These are phyloP conservation scores for Petromus typicus DNA, from an alignment of 2,113 vertebrate species.

Conservation along the genomic window DNA sequence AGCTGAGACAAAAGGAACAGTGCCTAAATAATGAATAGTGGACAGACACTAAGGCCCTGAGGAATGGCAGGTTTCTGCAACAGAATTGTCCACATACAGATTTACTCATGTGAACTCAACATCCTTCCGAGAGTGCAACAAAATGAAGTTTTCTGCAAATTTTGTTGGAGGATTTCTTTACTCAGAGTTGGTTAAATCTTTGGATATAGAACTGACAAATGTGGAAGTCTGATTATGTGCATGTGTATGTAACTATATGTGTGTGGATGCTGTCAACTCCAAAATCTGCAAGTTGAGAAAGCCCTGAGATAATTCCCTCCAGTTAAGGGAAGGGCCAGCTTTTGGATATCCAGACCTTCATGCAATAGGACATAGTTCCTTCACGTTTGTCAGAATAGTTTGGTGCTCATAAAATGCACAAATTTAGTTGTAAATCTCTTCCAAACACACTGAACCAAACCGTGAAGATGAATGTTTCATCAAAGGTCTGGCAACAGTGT, in stretches of 20 bases:
- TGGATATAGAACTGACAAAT: neutral
- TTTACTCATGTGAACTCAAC: neutral
- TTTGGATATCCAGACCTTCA: neutral
- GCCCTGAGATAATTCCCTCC: neutral
- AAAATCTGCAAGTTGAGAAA: neutral
- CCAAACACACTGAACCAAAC: neutral
- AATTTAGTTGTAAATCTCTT: neutral
- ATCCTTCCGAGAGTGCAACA: too few relatives aligned
- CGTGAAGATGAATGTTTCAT: neutral
- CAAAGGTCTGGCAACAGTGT: neutral
- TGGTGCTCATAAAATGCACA: neutral
- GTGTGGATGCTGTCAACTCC: neutral
- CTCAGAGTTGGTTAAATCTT: neutral
- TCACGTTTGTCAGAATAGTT: neutral
- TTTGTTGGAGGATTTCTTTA: neutral
- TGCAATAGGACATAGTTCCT: too few relatives aligned
- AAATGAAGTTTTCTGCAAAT: neutral
- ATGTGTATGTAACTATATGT: neutral
- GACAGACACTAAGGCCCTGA: too few relatives aligned
- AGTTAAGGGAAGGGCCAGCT: neutral
- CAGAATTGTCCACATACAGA: rapidly evolving
- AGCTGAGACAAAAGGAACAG: too few relatives aligned
- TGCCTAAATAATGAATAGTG: neutral
- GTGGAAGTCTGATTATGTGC: neutral
- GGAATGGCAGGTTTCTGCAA: neutral